Base-by-base conservation (phyloP, 2,113 vertebrate species). In the Nyctereutes procyonoides region DNA sequence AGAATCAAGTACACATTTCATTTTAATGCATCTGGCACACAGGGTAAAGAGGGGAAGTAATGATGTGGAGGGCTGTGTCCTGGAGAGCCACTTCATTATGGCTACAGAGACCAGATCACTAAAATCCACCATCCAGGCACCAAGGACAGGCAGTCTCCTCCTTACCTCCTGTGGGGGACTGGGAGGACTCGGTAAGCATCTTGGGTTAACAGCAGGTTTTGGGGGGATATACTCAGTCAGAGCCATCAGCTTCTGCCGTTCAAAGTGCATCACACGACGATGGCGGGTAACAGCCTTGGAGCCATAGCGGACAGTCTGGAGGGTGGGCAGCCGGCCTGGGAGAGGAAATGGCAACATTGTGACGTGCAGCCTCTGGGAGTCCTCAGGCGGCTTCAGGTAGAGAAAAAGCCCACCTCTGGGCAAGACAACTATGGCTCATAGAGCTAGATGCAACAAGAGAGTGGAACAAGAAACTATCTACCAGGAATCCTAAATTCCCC, bases 211-310 rank as follows among this genome's bases (percentile, higher is more conserved):
- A 43, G 95, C 67, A 3, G 98, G 99, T 55, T 98, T 97, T 0
- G 99, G 99, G 2, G 99, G 98, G 20, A 99, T 92, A 95, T 99
- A 99, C 93, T 99, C 69, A 0, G 99, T 99, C 3, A 99, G 65
- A 2, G 99, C 99, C 98, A 99, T 63, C 38, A 99, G 97, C 97
- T 99, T 99, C 98, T 99, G 99, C 71, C 99, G 99, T 48, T 99
- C 94, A 93, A 99, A 96, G 97, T 99, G 99, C 98, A 99, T 96
- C 5, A 99, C 99, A 28, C 98, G 99, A 96, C 96, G 98, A 98
- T 99, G 99, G 4, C 99, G 99, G 0, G 99, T 99, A 56, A 99
- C 99, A 0, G 99, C 98, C 96, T 99, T 99, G 97, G 99, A 99
- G 95, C 99, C 99, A 97, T 98, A 98, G 8, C 99, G 99, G 8